Evolutionary conservation across 2,797 vertebrate species (phyloP).

Genomic region (Silurus aristotelis): DNA sequence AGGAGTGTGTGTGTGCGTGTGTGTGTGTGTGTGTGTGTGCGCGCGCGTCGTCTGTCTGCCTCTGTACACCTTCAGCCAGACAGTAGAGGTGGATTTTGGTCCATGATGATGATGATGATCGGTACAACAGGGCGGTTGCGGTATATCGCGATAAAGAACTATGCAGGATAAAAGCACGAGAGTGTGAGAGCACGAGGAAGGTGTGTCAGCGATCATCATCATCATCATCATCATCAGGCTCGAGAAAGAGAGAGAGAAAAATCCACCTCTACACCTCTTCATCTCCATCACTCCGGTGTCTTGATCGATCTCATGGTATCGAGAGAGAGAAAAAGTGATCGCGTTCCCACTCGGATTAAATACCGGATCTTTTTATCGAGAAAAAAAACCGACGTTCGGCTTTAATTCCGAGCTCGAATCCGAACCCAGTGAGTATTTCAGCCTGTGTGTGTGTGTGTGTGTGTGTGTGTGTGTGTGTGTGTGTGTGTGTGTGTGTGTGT

Average conservation of each 20-base stretch:
- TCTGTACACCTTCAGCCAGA: slow-evolving; percentile 22
- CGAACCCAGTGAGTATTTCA: slow-evolving; percentile 75
- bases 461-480: slow-evolving; percentile 39
- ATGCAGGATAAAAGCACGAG: slow-evolving; percentile 2
- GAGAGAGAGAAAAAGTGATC: background rate
- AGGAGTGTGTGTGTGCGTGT: background rate
- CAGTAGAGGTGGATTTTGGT: slow-evolving; percentile 24
- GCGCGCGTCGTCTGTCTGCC: slow-evolving; percentile 10
- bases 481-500: background rate
- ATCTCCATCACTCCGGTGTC: background rate
- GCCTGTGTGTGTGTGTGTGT: slow-evolving; percentile 53
- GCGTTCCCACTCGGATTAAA: slow-evolving; percentile 60
- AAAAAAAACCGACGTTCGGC: slow-evolving; percentile 54
- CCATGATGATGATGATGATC: no score
- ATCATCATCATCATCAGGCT: slow-evolving; percentile 19
- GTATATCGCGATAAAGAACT: background rate
- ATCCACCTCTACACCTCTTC: background rate
- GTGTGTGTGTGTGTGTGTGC: background rate
- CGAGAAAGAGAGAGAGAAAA: background rate
- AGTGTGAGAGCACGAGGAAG: slow-evolving; percentile 4
- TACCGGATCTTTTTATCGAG: slow-evolving; percentile 64
- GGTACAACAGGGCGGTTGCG: no score
- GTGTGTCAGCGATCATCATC: slow-evolving; percentile 55
- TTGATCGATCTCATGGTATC: no score
- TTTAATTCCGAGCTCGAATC: slow-evolving; percentile 71